Conservation (phyloP, 1,140 invertebrate genomes). For the Drosophila pallidifrons region DNA sequence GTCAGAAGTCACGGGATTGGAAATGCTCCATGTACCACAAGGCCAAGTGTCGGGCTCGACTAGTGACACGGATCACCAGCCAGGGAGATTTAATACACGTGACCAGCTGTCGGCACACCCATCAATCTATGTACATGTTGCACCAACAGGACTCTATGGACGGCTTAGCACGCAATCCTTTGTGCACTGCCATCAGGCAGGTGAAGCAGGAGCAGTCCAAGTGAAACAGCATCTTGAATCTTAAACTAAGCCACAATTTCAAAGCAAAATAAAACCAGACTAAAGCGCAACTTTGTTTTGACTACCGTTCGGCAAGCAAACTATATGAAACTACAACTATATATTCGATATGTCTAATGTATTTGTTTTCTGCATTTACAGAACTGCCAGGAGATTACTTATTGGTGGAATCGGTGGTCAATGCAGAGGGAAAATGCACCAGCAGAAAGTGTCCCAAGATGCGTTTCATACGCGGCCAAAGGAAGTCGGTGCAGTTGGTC, state of each 20-base stretch:
- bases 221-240: constrained; percentile 2
- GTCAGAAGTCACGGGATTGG: constrained; percentile 75
- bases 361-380: constrained; percentile 29
- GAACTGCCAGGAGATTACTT: constrained; percentile 17
- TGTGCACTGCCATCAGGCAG: constrained; percentile 31
- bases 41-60: constrained; percentile 76
- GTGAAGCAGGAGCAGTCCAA: constrained; percentile 28
- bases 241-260: constrained; percentile 1
- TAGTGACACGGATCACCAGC: constrained; percentile 59
- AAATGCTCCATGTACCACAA: constrained; percentile 85
- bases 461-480: constrained; percentile 66
- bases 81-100: constrained; percentile 73
- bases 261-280: constrained; percentile 19
- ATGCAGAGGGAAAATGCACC: constrained; percentile 17
- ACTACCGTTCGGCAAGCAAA: constrained; percentile 3
- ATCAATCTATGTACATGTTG: constrained; percentile 54
- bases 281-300: constrained; percentile 17
- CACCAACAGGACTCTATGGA: constrained; percentile 11
- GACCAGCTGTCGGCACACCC: constrained; percentile 65
- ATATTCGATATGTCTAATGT: constrained; percentile 12
- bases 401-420: constrained; percentile 28
- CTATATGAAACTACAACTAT: neutral
- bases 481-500: constrained; percentile 67
- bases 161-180: constrained; percentile 52
- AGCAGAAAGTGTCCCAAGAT: constrained; percentile 7